A percentile compares a stretch with the other conserved stretches of the same genome.
Conservation (phyloP, 2,888 invertebrate genomes). For the Coenonympha glycerion region DNA sequence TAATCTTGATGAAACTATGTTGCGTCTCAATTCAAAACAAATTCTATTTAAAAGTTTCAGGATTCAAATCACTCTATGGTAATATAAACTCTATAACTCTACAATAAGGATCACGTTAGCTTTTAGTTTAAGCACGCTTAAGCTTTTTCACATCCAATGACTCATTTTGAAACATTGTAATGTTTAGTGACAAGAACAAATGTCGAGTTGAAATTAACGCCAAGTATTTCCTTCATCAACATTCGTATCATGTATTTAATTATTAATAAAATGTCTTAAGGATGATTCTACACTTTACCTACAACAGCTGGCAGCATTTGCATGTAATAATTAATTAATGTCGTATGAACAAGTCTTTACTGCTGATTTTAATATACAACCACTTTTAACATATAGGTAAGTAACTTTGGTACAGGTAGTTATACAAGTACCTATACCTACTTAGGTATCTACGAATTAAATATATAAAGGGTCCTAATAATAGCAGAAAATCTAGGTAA, state of each 20-base stretch:
- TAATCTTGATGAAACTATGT: constrained; percentile 70
- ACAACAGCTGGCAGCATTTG: neutral
- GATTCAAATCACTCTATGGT: constrained; percentile 12
- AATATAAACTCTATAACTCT: constrained; percentile 27
- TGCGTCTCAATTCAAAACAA: constrained; percentile 60
- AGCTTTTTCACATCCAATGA: constrained; percentile 23
- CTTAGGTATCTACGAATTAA: too few relatives aligned
- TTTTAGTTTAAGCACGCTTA: constrained; percentile 28
- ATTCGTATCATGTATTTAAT: neutral
- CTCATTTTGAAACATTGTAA: constrained; percentile 52
- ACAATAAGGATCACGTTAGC: constrained; percentile 29
- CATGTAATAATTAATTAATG: neutral
- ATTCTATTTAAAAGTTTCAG: constrained; percentile 36
- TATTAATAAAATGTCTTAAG: neutral
- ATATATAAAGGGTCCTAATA: too few relatives aligned
- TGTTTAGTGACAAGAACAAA: constrained; percentile 37
- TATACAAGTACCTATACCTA: too few relatives aligned
- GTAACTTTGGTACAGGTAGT: too few relatives aligned
- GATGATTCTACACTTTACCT: neutral
- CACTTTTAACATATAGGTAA: too few relatives aligned
- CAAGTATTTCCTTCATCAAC: constrained; percentile 11
- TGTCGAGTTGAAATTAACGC: constrained; percentile 1
- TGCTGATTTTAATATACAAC: too few relatives aligned
- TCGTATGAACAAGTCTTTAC: neutral
- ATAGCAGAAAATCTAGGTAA: too few relatives aligned